phyloP scores from a whole-genome alignment of 2,797 vertebrate genomes.

The Sebastiscus tertius region DNA sequence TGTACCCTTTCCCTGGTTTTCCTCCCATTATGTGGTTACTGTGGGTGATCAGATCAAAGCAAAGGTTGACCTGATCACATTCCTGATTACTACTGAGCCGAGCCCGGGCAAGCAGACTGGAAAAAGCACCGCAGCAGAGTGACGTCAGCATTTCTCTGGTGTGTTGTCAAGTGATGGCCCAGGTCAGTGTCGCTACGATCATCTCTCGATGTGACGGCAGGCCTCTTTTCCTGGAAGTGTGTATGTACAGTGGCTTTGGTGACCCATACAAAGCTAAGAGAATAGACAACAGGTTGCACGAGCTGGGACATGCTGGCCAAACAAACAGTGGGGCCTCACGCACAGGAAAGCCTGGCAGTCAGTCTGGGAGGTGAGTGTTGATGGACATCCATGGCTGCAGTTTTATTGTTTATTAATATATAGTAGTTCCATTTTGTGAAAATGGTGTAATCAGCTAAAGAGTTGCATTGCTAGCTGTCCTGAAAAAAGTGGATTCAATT shows the following conservation, averaged over 20 bases:
- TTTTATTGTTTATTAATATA: background rate
- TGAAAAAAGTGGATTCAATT: background rate
- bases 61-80: conserved; percentile 67
- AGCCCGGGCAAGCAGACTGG: conserved; percentile 58
- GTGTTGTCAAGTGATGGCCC: conserved; percentile 47
- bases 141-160: conserved; percentile 71
- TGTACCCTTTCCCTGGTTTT: conserved; percentile 42
- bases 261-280: conserved; percentile 58
- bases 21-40: conserved; percentile 43
- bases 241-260: conserved; percentile 65
- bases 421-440: background rate
- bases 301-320: conserved; percentile 64
- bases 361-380: background rate
- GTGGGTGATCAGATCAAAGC: conserved; percentile 46
- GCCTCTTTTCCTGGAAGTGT: conserved; percentile 74
- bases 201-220: conserved; percentile 31
- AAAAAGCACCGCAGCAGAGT: conserved; percentile 50
- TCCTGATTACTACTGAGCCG: conserved; percentile 55
- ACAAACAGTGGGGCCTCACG: conserved; percentile 56
- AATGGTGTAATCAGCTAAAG: background rate
- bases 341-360: conserved; percentile 42
- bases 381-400: background rate
- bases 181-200: conserved; percentile 46
- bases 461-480: background rate
- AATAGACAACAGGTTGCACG: conserved; percentile 52